Evolutionary conservation across 2,113 vertebrate species (phyloP), one percentile per base, ranked within the genome.

Genomic region (Strigops habroptila): DNA sequence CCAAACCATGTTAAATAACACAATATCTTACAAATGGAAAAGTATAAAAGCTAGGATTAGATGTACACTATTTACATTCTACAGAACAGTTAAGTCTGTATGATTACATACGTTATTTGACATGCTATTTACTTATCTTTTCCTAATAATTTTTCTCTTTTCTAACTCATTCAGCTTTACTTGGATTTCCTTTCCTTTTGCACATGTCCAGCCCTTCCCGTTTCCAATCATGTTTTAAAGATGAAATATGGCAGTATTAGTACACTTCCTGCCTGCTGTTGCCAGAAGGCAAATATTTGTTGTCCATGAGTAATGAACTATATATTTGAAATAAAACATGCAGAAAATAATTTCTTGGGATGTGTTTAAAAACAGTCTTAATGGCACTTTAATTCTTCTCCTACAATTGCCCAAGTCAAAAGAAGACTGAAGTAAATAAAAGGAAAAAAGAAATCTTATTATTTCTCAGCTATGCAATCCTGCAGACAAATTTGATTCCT

Each of bases 251-350:
- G 19, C 90, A 90, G 18, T 74, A 81, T 33, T 82, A 69, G 52
- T 85, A 86, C 27, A 93, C 15, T 90, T 37, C 24, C 21, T 59
- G 49, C 22, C 63, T 76, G 17, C 23, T 86, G 10, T 86, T 91
- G 67, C 33, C 48, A 86, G 88, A 41, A 85, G 60, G 48, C 19
- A 96, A 93, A 73, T 95, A 39, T 44, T 91, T 95, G 84, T 41
- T 68, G 57, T 65, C 71, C 39, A 37, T 51, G 44, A 94, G 48
- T 62, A 95, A 77, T 46, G 23, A 78, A 78, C 52, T 77, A 14
- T 46, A 53, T 21, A 25, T 93, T 81, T 84, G 63, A 93, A 93
- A 91, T 16, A 80, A 41, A 91, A 62, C 18, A 65, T 12, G 3
- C 8, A 86, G 96, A 91, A 84, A 57, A 41, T n/a, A 23, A 31